A percentile compares a stretch with the other conserved stretches of the same genome.
Evolutionary conservation across 1,140 invertebrate species (phyloP).

Genomic region (Nymphalis io): DNA sequence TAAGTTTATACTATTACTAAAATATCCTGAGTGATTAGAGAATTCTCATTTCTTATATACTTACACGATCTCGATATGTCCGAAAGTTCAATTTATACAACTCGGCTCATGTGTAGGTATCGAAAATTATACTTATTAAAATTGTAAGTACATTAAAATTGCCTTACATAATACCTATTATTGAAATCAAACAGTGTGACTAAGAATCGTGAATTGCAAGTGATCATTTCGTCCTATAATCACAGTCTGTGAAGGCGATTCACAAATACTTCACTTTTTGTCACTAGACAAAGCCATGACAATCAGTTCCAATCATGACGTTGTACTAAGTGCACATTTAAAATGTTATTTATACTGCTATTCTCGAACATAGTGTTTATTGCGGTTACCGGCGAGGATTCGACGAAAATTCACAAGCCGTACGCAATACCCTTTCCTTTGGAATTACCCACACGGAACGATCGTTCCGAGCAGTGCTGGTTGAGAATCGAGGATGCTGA

Average conservation of each 20-base stretch:
- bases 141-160: too few species aligned
- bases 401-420: constrained; percentile 43
- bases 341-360: constrained; percentile 67
- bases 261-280: constrained; percentile 58
- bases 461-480: constrained; percentile 70
- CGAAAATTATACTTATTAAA: too few species aligned
- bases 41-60: too few species aligned
- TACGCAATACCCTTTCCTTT: constrained; percentile 62
- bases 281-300: constrained; percentile 48
- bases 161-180: background rate
- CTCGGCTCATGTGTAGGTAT: too few species aligned
- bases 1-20: too few species aligned
- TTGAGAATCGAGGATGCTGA: constrained; percentile 68
- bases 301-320: constrained; percentile 68
- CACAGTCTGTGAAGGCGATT: constrained; percentile 55
- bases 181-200: constrained; percentile 24
- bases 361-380: constrained; percentile 42
- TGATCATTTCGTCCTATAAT: constrained; percentile 56
- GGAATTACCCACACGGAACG: constrained; percentile 67
- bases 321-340: constrained; percentile 60
- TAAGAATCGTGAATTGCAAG: constrained; percentile 38
- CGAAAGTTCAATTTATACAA: too few species aligned
- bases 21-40: too few species aligned
- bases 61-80: too few species aligned
- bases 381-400: constrained; percentile 40